Evolutionary conservation across 2,797 vertebrate species (phyloP), one percentile per base, ranked within the genome.

Genomic region (Lepilemur ruficaudatus): DNA sequence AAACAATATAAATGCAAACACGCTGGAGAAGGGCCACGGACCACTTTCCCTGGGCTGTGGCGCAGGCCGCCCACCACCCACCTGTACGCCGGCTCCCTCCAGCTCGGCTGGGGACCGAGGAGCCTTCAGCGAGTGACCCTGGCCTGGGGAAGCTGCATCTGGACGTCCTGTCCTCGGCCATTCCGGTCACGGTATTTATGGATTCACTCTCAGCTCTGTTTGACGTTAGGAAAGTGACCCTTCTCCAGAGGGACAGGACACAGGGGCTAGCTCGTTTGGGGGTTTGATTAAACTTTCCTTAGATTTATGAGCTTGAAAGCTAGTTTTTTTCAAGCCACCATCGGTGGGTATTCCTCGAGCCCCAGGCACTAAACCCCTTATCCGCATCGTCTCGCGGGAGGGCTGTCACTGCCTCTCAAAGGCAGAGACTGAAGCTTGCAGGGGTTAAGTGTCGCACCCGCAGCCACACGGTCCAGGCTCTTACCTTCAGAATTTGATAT

Each of bases 241-340:
- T 32, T 70, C 35, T 85, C 76, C 7, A 0, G 78, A 63, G 87
- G 67, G 61, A 67, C 57, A 52, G 59, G 41, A 38, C 1, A 18
- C 23, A 38, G 57, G 52, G 84, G 85, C 38, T 17, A 73, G 76
- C 55, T 57, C 43, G 52, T 46, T n/a, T 38, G 87, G 80, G 82
- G 72, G 83, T 93, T 76, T 93, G 43, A 92, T 93, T 97, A 94
- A 89, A 91, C 67, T 80, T 95, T 48, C n/a, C 79, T 46, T 41
- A 93, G 95, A 85, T 96, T 97, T 97, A 97, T 81, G 93, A 94
- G 80, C 72, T 69, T 94, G 55, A 57, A 79, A 59, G 17, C 50
- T 82, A 14, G 41, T 50, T 83, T 30, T 50, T 73, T 63, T 63
- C 75, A 87, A 48, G 67, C 85, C 59, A 11, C 85, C 65, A 48